Evolutionary conservation across 2,113 vertebrate species (phyloP), one percentile per base, ranked within the genome.

Genomic region (Spea multiplicata): DNA sequence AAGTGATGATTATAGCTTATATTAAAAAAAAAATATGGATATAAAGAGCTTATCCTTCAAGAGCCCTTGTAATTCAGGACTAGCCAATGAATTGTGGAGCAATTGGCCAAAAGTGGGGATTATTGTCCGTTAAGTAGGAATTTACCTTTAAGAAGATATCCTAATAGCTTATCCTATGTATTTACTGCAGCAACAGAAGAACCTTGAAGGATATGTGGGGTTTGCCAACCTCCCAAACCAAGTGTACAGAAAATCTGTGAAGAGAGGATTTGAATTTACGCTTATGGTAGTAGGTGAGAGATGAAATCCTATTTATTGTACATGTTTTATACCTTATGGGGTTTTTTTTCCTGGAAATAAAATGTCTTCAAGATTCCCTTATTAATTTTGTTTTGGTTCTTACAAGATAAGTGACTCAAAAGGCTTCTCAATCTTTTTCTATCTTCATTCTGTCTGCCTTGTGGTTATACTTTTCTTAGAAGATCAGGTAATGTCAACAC

Each of bases 211-310:
- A 91, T 99, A 99, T 84, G 97, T 99, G 87, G 97, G 97, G 86
- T 99, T 99, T 91, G 97, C 97, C 83, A 99, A 97, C 91, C 96
- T 99, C 78, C 97, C 97, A 66, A 99, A 99, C 89, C 97, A 99
- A 94, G 97, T 99, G 71, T 99, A 98, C 88, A 94, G 97, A 83
- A 99, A 99, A 89, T 99, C 97, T 62, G 97, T 99, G 81, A 99
- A 99, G 90, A 95, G 97, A 85, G 97, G 97, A 67, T 98, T 99
- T 87, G 97, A 99, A 89, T 99, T 99, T 89, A 99, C 97, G 3
- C 94, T 99, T 84, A 99, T 99, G 97, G 97, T 99, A 87, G 97
- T 99, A 87, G 97, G 97, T 99, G 91, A 94, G 96, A 30, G 16
- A 53, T 45, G 2, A 8, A 30, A 53, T 44, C 4, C n/a, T 67